Percentiles rank a stretch among this genome's conserved stretches.
phyloP scores from a whole-genome alignment of 2,888 invertebrate species.

The Itoplectis maculator region DNA sequence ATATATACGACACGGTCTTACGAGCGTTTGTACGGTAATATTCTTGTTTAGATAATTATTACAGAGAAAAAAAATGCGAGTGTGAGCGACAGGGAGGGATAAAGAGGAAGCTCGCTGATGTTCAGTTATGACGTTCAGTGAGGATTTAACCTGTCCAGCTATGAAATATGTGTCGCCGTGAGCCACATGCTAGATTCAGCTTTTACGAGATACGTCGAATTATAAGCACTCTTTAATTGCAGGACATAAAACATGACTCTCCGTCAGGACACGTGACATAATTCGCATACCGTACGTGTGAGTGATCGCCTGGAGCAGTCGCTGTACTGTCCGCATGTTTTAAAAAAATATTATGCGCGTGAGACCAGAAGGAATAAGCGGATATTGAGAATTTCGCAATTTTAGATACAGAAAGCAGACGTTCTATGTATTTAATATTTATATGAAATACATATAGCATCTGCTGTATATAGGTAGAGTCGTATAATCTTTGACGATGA shows the following conservation, averaged over 20 bases:
- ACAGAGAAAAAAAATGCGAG: neutral
- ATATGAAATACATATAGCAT: neutral
- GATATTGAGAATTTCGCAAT: conserved; percentile 57
- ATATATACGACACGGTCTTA: conserved; percentile 3
- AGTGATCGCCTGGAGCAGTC: conserved; percentile 31
- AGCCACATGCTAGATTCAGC: conserved; percentile 8
- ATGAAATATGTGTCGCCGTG: neutral
- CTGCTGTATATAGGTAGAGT: neutral
- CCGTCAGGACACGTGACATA: neutral
- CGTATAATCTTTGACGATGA: conserved; percentile 28
- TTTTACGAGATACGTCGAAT: conserved; percentile 39
- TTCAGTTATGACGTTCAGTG: neutral
- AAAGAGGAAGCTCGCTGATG: neutral
- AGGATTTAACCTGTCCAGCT: conserved; percentile 5
- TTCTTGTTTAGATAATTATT: conserved; percentile 2
- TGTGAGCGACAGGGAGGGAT: neutral
- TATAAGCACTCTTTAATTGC: conserved; percentile 27
- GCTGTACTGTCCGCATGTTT: conserved; percentile 16
- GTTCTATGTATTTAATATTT: neutral
- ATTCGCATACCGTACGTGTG: conserved; percentile 9
- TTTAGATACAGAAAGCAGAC: neutral
- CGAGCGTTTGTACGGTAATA: neutral
- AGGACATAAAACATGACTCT: conserved; percentile 21
- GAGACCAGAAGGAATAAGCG: conserved; percentile 32
- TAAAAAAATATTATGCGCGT: conserved; percentile 48